Evolutionary conservation across 2,888 invertebrate species (phyloP).

Genomic region (Endomychus coccineus): DNA sequence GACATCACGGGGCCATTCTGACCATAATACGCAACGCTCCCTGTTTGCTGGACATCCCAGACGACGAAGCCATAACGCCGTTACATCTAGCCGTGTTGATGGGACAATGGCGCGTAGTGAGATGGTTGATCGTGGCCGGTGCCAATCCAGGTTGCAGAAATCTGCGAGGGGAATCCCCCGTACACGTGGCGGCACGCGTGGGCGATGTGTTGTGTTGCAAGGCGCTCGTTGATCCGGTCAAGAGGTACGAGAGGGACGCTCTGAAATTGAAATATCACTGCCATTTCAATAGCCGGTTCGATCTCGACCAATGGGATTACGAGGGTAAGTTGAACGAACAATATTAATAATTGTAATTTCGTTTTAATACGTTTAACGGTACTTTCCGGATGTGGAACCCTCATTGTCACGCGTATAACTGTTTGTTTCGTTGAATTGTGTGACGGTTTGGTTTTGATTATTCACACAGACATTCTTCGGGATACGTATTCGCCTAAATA

Average conservation of each 20-base stretch:
- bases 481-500: too few relatives aligned
- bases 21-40: conserved; percentile 70
- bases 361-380: too few relatives aligned
- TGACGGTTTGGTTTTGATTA: too few relatives aligned
- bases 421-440: too few relatives aligned
- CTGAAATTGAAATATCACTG: conserved; percentile 36
- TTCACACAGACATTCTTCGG: too few relatives aligned
- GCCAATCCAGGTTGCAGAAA: conserved; percentile 62
- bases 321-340: conserved; percentile 61
- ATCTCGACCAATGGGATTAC: conserved; percentile 76
- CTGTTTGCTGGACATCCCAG: conserved; percentile 68
- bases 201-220: conserved; percentile 65
- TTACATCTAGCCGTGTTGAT: conserved; percentile 82
- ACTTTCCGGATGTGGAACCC: too few relatives aligned
- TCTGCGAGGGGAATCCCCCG: conserved; percentile 72
- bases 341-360: too few relatives aligned
- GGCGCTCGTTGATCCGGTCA: conserved; percentile 64
- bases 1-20: too few relatives aligned
- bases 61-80: conserved; percentile 73
- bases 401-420: too few relatives aligned
- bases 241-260: conserved; percentile 43
- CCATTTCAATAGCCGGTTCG: conserved; percentile 39
- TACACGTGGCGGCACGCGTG: conserved; percentile 72
- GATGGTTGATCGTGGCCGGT: conserved; percentile 74
- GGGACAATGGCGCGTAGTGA: conserved; percentile 63